These are phyloP conservation scores for Leptura quadrifasciata DNA, from an alignment of 2,888 invertebrate genomes.

Conservation along the genomic window DNA sequence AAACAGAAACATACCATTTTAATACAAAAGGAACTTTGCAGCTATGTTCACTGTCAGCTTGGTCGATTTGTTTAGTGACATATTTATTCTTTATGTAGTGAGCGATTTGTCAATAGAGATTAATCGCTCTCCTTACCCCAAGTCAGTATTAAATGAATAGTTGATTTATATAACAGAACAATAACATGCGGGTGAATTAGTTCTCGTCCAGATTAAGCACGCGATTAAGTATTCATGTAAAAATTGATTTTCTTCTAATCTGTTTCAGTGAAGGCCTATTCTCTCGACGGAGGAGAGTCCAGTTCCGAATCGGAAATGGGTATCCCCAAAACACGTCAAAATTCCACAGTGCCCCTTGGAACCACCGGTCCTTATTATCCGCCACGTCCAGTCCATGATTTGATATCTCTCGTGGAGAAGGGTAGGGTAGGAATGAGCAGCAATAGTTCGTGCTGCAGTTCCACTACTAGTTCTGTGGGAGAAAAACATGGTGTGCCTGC, in stretches of 20 bases:
- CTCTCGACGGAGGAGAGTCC: slow-evolving; percentile 80
- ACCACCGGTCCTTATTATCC: slow-evolving; percentile 73
- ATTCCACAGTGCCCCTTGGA: slow-evolving; percentile 67
- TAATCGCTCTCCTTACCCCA: no score
- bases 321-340: slow-evolving; percentile 57
- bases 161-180: background rate
- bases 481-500: slow-evolving; percentile 66
- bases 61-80: no score
- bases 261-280: slow-evolving; percentile 77
- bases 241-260: slow-evolving; percentile 29
- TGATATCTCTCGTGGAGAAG: slow-evolving; percentile 76
- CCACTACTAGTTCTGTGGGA: slow-evolving; percentile 76
- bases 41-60: no score
- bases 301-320: slow-evolving; percentile 85
- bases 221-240: background rate
- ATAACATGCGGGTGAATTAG: background rate
- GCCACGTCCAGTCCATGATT: slow-evolving; percentile 64
- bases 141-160: background rate
- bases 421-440: slow-evolving; percentile 74
- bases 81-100: no score
- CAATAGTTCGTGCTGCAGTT: slow-evolving; percentile 75
- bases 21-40: no score
- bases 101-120: no score
- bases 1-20: no score
- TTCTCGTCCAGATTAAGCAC: background rate